A percentile compares a stretch with the other conserved stretches of the same genome.
These are phyloP conservation scores for Tiliacea citrago DNA, from an alignment of 2,888 invertebrate genomes.

Conservation along the genomic window DNA sequence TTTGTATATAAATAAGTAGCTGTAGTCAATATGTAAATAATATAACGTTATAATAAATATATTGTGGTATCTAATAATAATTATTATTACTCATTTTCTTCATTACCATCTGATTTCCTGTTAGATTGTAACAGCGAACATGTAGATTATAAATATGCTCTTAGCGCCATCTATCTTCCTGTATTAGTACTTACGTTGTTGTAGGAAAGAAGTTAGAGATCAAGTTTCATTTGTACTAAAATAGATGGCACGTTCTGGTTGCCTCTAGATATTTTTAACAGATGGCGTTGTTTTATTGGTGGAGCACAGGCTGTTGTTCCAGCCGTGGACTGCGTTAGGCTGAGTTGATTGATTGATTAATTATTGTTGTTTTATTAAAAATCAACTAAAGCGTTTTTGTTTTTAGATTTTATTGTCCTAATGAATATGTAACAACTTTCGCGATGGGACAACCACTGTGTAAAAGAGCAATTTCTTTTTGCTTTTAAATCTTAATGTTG, in stretches of 20 bases:
- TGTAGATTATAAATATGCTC: too few relatives aligned
- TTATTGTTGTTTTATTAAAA: too few relatives aligned
- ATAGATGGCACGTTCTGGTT: neutral
- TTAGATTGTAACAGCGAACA: rapidly evolving
- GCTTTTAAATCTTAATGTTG: too few relatives aligned
- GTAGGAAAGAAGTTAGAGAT: too few relatives aligned
- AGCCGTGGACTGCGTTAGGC: too few relatives aligned
- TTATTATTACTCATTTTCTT: neutral
- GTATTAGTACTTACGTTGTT: neutral
- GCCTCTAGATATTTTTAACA: neutral
- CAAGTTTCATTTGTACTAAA: neutral
- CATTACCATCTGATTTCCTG: neutral
- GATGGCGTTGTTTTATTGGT: neutral
- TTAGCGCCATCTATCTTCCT: conserved; percentile 24
- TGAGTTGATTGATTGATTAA: too few relatives aligned
- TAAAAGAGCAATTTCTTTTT: too few relatives aligned
- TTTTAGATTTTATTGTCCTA: too few relatives aligned
- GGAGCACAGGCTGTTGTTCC: too few relatives aligned
- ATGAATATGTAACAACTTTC: too few relatives aligned
- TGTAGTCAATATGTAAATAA: conserved; percentile 47
- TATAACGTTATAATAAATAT: conserved; percentile 33
- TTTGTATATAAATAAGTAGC: conserved; percentile 40
- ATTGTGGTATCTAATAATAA: conserved; percentile 4
- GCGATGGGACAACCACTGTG: too few relatives aligned
- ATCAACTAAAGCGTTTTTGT: too few relatives aligned